These are phyloP conservation scores for Sesia apiformis DNA, from an alignment of 2,888 invertebrate species.

Conservation along the genomic window DNA sequence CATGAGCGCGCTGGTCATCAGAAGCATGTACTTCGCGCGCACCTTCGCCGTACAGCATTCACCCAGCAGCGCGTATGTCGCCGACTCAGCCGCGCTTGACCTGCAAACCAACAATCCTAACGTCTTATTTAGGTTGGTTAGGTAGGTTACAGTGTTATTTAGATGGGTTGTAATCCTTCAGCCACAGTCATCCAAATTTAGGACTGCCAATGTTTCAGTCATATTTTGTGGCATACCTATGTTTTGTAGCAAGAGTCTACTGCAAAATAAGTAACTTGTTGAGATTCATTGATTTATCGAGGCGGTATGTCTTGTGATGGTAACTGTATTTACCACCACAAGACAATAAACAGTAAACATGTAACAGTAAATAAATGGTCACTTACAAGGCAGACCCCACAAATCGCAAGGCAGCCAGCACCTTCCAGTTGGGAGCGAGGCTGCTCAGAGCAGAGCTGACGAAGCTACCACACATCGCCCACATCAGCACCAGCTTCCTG, in stretches of 20 bases:
- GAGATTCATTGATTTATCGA: too few relatives aligned
- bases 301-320: too few relatives aligned
- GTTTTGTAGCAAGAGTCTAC: too few relatives aligned
- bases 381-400: conserved; percentile 55
- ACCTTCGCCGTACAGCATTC: conserved; percentile 60
- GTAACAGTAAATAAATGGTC: neutral
- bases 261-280: too few relatives aligned
- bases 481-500: conserved; percentile 45
- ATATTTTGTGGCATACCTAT: too few relatives aligned
- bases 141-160: too few relatives aligned
- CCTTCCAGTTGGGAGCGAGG: conserved; percentile 52
- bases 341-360: too few relatives aligned
- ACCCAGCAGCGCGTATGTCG: conserved; percentile 73
- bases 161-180: too few relatives aligned
- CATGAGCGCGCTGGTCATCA: conserved; percentile 59
- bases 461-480: conserved; percentile 52
- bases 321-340: too few relatives aligned
- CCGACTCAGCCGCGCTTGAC: conserved; percentile 66
- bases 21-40: conserved; percentile 54
- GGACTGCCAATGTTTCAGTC: too few relatives aligned
- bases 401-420: conserved; percentile 46
- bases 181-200: too few relatives aligned
- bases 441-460: conserved; percentile 44
- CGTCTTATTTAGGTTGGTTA: too few relatives aligned
- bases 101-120: conserved; percentile 17